Conservation (phyloP, 2,113 vertebrate species). For the Hypanus sabinus region DNA sequence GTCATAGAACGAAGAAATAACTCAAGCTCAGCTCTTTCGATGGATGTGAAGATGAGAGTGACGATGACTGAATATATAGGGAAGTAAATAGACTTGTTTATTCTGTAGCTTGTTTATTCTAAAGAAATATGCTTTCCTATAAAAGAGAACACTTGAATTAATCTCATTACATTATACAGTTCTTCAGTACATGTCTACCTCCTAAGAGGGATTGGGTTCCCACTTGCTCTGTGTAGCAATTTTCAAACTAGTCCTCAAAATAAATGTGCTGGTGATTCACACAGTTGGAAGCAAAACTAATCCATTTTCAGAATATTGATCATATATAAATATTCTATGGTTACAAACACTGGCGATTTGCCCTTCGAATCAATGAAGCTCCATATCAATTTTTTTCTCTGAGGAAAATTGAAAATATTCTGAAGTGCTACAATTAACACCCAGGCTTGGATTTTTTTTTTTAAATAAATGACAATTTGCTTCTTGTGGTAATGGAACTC, state of each 20-base stretch:
- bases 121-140: background rate
- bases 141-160: background rate
- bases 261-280: background rate
- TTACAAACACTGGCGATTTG: background rate
- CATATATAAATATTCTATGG: background rate
- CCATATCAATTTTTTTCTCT: background rate
- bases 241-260: background rate
- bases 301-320: conserved; percentile 6
- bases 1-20: background rate
- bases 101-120: background rate
- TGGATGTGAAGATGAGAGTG: background rate
- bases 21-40: background rate
- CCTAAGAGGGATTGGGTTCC: background rate
- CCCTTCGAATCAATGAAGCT: background rate
- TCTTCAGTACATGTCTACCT: background rate
- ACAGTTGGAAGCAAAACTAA: background rate
- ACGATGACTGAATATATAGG: background rate
- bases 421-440: background rate
- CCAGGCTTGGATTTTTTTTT: background rate
- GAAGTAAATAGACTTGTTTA: background rate
- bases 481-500: background rate
- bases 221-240: background rate
- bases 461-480: background rate
- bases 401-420: background rate
- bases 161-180: background rate